Evolutionary conservation across 2,113 vertebrate species (phyloP).

Genomic region (Zosterops borbonicus): DNA sequence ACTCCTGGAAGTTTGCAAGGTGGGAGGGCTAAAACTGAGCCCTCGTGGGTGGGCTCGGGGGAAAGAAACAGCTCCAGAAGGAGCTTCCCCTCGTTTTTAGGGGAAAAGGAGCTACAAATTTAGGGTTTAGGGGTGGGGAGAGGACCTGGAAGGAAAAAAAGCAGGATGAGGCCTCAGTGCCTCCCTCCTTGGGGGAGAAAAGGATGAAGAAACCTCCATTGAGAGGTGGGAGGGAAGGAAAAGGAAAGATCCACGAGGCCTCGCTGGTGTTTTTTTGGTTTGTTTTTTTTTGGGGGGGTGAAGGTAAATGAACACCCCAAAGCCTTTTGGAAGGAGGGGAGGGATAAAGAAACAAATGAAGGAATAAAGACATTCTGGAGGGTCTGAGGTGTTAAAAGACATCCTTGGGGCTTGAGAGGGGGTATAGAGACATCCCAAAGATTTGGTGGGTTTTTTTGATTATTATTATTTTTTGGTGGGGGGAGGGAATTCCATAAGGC

Average conservation of each 20-base stretch:
- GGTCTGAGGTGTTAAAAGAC: not conserved
- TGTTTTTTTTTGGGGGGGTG: not conserved
- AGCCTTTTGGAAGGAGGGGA: not conserved
- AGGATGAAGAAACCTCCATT: not conserved
- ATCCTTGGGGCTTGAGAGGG: too few relatives aligned
- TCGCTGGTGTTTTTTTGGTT: not conserved
- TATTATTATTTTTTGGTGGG: too few relatives aligned
- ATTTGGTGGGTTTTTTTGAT: too few relatives aligned
- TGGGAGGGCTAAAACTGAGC: not conserved
- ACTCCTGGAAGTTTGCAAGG: fast-evolving
- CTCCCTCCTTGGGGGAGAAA: not conserved
- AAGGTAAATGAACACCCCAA: not conserved
- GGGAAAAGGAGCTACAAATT: not conserved
- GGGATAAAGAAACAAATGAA: too few relatives aligned
- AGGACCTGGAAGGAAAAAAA: not conserved
- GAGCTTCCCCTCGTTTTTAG: not conserved
- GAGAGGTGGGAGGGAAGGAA: not conserved
- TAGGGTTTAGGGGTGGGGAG: not conserved
- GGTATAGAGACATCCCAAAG: not conserved
- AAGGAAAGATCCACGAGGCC: not conserved
- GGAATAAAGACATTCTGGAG: fast-evolving
- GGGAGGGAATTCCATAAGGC: too few relatives aligned
- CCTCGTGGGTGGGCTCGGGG: not conserved
- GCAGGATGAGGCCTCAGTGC: not conserved
- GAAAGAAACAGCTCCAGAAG: not conserved